Base-by-base conservation (phyloP, 1,140 invertebrate genomes). In the Ceratina australensis region DNA sequence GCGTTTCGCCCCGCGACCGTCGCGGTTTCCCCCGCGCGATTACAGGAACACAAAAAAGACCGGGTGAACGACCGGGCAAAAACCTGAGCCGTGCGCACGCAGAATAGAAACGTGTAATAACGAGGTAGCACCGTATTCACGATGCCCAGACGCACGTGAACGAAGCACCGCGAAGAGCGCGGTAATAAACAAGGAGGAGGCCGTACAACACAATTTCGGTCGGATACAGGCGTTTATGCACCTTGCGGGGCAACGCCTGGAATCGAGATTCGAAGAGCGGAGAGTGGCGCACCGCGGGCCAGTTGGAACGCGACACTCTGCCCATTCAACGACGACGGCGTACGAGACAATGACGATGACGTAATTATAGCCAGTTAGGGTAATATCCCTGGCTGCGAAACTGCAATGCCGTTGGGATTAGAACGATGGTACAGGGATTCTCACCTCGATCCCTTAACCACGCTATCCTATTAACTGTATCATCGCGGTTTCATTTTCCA, bases 361-460 rank as follows among this genome's bases (percentile, higher is more conserved):
- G 85, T 90, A 90, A 90, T 90, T 90, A 90, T 83, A 86, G 84
- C 81, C 86, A 85, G 88, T 90, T 89, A 89, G 89, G 86, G 89
- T 89, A 89, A 89, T 90, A 89, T 88, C 84, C 85, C 85, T 78
- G 84, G 59, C 79, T 79, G 80, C 81, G 82, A 84, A 81, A 83
- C 66, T 86, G 85, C 86, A 83, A 81, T 86, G 75, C 80, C 77
- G 86, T 83, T n/a, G 86, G 81, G 81, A 87, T 83, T 82, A 87
- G 72, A 64, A 66, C 61, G 82, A 81, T 69, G 59, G 56, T 13
- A 0, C 64, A 75, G 72, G 15, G 72, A 47, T 49, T 26, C 63
- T 67, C 72, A 66, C 24, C 50, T 52, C 50, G 50, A 33, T 33
- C 5, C 5, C 28, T 33, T 33, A 33, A 3, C 28, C 2, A 33